Base-by-base conservation (phyloP, 2,113 vertebrate species). In the Circaetus gallicus region DNA sequence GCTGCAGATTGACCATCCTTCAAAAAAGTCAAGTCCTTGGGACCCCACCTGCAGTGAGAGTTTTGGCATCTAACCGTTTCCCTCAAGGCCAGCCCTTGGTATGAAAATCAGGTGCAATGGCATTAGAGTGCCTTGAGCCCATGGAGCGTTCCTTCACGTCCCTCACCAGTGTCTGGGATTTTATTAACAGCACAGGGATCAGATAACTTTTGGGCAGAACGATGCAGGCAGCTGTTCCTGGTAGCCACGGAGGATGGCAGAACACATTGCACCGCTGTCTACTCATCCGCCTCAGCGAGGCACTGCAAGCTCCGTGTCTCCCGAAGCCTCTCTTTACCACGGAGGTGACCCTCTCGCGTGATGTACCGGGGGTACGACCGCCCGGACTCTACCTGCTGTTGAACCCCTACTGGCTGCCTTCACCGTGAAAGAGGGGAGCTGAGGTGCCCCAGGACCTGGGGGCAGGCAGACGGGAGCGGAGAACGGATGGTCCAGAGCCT, bases 201-300 rank as follows among this genome's bases (percentile, higher is more conserved):
- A 61, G 52, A 22, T 18, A n/a, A 17, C 4, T 20, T 40, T n/a
- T 42, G 29, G 20, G 43, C 58, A 86, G 71, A 80, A 50, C 9
- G 63, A 25, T 20, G 53, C 65, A 91, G 66, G 20, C 40, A 73
- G 49, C 58, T 70, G 13, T 62, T 83, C 34, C 80, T 83, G 58
- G 12, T 1, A 24, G 31, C 7, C 6, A 1, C 3, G 20, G 16
- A 36, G n/a, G 38, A 11, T 20, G 26, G 52, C 47, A 83, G 80
- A 36, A 3, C 0, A 1, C 34, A 7, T 40, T 21, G 22, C 29
- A 16, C 31, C 2, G 4, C 47, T 40, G 55, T 36, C 16, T 16
- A n/a, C n/a, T 77, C 28, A 4, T 22, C 50, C 77, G 49, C 19
- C 73, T 14, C 34, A 24, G 34, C 53, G 45, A 52, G 12, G 18